These are phyloP conservation scores for Hystrix brachyura DNA, from an alignment of 2,113 vertebrate genomes.

Conservation along the genomic window DNA sequence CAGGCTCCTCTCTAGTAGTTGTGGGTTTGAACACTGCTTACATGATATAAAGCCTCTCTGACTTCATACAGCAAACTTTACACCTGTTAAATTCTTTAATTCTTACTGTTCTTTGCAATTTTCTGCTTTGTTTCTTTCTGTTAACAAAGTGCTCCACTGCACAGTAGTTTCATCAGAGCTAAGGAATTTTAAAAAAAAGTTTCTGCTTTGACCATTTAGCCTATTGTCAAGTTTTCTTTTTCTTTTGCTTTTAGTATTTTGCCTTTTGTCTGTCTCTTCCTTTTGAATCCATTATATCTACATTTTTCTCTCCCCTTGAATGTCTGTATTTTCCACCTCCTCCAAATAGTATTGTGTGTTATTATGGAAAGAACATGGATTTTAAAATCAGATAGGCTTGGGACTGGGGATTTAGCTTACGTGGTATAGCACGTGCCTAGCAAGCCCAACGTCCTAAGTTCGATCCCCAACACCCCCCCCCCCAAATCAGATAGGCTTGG, in stretches of 20 bases:
- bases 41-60: neutral
- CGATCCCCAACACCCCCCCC: too few relatives aligned
- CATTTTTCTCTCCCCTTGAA: neutral
- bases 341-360: neutral
- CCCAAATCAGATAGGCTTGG: too few relatives aligned
- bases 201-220: neutral
- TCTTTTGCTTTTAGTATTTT: neutral
- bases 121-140: neutral
- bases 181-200: neutral
- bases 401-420: too few relatives aligned
- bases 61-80: neutral
- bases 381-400: neutral
- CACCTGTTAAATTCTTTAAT: neutral
- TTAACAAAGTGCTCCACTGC: neutral
- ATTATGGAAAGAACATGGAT: neutral
- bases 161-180: neutral
- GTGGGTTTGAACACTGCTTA: neutral
- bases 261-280: neutral
- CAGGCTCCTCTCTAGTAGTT: neutral
- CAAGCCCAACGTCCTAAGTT: too few relatives aligned
- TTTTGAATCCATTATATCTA: constrained; percentile 21
- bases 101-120: neutral
- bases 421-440: too few relatives aligned
- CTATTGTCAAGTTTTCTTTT: neutral
- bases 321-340: neutral